These are phyloP conservation scores for Paralichthys olivaceus DNA, from an alignment of 2,113 vertebrate genomes.

Conservation along the genomic window DNA sequence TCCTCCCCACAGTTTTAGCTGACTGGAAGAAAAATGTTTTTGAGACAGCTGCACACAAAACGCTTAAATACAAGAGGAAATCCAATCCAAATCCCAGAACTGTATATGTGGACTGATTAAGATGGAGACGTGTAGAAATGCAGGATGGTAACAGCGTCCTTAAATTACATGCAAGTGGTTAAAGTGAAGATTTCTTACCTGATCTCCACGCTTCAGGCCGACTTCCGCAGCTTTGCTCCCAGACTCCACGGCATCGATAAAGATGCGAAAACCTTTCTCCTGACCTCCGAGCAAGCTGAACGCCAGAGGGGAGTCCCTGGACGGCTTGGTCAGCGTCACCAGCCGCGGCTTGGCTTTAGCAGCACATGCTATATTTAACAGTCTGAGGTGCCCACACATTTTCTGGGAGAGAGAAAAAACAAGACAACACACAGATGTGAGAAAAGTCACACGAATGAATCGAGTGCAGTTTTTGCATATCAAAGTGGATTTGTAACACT, in stretches of 20 bases:
- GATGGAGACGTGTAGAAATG: too few relatives aligned
- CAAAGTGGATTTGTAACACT: constrained; percentile 19
- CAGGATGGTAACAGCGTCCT: background rate
- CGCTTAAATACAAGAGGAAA: background rate
- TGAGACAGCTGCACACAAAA: background rate
- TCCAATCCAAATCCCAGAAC: background rate
- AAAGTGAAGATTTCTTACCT: constrained; percentile 79
- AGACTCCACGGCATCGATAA: constrained; percentile 94
- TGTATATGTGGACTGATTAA: background rate
- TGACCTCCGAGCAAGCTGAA: constrained; percentile 95
- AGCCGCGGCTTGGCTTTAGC: constrained; percentile 96
- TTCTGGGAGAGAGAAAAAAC: constrained; percentile 81
- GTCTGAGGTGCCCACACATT: constrained; percentile 98
- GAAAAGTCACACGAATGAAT: background rate
- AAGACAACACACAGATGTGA: background rate
- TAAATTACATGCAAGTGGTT: background rate
- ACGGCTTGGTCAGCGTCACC: constrained; percentile 95
- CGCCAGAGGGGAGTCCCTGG: constrained; percentile 93
- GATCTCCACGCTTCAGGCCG: constrained; percentile 96
- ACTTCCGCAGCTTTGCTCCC: constrained; percentile 95
- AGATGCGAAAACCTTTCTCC: constrained; percentile 96
- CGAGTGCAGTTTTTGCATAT: background rate
- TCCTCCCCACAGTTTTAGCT: constrained; percentile 7
- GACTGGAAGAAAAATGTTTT: background rate
- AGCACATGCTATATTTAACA: constrained; percentile 98